These are phyloP conservation scores for Chorisops tibialis DNA, from an alignment of 2,888 invertebrate genomes.

Conservation along the genomic window DNA sequence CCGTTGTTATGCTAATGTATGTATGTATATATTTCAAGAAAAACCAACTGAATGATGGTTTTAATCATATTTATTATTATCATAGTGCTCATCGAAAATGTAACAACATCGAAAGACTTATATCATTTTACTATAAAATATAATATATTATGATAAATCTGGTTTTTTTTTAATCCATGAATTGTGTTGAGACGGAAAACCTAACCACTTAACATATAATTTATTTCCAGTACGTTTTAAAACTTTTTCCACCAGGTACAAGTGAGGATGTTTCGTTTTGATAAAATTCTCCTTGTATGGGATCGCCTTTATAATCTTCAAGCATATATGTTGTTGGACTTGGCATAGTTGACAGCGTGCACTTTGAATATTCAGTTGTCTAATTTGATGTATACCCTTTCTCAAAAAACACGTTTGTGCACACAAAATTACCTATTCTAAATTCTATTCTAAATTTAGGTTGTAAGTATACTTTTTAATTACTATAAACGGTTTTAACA, in stretches of 20 bases:
- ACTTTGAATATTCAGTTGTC: slow-evolving; percentile 40
- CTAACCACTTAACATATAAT: slow-evolving; percentile 39
- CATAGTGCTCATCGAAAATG: too few species aligned
- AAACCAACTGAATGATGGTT: too few species aligned
- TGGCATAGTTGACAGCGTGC: slow-evolving; percentile 35
- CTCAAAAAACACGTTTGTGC: too few species aligned
- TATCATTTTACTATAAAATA: too few species aligned
- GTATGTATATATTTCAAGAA: too few species aligned
- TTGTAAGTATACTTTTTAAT: slow-evolving; percentile 27
- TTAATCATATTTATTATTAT: too few species aligned
- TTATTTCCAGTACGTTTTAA: slow-evolving; percentile 35
- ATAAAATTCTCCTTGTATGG: slow-evolving; percentile 41
- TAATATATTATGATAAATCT: too few species aligned
- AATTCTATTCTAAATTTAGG: slow-evolving; percentile 36
- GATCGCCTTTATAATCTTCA: slow-evolving; percentile 37
- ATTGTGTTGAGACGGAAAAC: slow-evolving; percentile 36
- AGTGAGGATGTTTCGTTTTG: slow-evolving; percentile 38
- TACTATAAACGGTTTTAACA: too few species aligned
- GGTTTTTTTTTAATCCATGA: slow-evolving; percentile 37
- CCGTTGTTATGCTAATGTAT: too few species aligned
- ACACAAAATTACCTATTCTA: too few species aligned
- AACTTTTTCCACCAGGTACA: slow-evolving; percentile 42
- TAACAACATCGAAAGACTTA: too few species aligned
- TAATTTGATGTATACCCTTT: slow-evolving; percentile 41
- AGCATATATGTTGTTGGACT: too few species aligned